Percentiles rank a stretch among this genome's conserved stretches.
Conservation (phyloP, 2,113 vertebrate genomes). For the Cervus canadensis region DNA sequence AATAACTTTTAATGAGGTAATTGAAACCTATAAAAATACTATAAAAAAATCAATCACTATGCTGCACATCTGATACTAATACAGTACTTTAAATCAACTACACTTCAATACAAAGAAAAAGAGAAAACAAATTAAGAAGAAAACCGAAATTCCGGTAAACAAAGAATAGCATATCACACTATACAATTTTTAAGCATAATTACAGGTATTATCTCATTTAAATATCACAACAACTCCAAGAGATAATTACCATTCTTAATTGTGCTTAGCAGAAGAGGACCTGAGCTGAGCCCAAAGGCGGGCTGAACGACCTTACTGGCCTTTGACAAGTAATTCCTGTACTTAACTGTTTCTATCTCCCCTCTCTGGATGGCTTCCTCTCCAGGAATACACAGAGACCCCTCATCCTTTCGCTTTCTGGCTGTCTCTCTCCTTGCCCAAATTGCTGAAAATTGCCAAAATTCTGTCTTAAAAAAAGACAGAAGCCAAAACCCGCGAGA, state of each 20-base stretch:
- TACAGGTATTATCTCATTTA: background rate
- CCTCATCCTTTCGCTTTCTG: background rate
- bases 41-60: background rate
- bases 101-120: background rate
- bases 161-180: background rate
- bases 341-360: too few species aligned
- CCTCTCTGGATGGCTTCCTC: rapidly evolving
- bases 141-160: background rate
- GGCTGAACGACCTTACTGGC: rapidly evolving
- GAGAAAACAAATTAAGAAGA: background rate
- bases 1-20: background rate
- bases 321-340: background rate
- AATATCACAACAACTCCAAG: background rate
- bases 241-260: background rate
- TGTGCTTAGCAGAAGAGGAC: background rate
- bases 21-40: background rate
- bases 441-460: background rate
- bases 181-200: background rate
- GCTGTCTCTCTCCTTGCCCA: background rate
- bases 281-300: background rate
- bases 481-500: background rate
- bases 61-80: background rate
- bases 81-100: background rate
- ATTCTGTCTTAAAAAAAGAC: background rate
- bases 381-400: background rate